These are phyloP conservation scores for Enteromius unitaeniatus DNA, from an alignment of 2,797 vertebrate genomes.

Conservation along the genomic window DNA sequence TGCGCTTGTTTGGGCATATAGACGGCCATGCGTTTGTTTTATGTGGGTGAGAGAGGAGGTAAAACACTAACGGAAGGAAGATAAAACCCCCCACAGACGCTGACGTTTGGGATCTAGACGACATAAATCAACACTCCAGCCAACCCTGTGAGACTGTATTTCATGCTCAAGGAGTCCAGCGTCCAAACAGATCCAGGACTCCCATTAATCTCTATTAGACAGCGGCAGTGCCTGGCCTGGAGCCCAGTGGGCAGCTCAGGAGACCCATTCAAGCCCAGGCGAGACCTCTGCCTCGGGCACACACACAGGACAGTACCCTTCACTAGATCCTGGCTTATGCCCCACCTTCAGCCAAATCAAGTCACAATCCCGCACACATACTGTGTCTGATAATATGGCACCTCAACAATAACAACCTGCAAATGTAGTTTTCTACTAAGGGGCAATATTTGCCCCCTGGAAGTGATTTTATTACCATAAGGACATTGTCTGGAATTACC, in stretches of 20 bases:
- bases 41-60: constrained; percentile 44
- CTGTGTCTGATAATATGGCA: neutral
- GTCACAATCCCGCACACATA: constrained; percentile 31
- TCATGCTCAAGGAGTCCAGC: constrained; percentile 75
- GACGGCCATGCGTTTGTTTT: constrained; percentile 44
- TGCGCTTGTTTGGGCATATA: constrained; percentile 38
- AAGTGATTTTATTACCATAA: neutral
- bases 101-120: constrained; percentile 64
- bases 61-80: constrained; percentile 57
- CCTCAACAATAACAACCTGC: constrained; percentile 16
- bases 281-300: constrained; percentile 53
- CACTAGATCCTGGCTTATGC: constrained; percentile 29
- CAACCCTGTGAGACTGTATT: constrained; percentile 77
- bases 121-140: constrained; percentile 79
- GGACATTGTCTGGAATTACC: neutral
- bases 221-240: constrained; percentile 53
- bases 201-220: constrained; percentile 67
- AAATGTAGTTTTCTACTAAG: neutral
- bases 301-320: constrained; percentile 42
- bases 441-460: neutral
- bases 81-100: constrained; percentile 63
- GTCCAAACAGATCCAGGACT: constrained; percentile 61
- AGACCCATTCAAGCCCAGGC: constrained; percentile 54
- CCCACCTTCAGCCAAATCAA: constrained; percentile 30
- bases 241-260: constrained; percentile 57